Evolutionary conservation across 2,888 invertebrate genomes (phyloP), one percentile per base, ranked within the genome.

Genomic region (Odontocolon sp.): DNA sequence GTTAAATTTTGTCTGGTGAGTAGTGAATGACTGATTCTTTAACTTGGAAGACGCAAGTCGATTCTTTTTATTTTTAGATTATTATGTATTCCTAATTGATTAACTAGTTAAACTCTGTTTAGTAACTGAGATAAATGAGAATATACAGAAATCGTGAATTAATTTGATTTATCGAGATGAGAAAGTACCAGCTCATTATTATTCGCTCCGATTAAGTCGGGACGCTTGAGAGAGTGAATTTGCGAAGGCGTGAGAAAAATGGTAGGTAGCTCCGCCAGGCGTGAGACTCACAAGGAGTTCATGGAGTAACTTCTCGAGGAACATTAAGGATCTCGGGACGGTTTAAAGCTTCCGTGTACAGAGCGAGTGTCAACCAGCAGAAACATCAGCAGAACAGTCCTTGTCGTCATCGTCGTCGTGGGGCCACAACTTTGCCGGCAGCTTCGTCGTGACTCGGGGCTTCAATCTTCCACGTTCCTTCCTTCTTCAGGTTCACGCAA

Each of bases 281-380:
- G 77, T 50, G 73, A 77, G 73, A 77, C 77, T 72, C 59, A 63
- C 67, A 52, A 74, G 42, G 54, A 76, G 47, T 33, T 70, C 28
- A 47, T 70, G 66, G 82, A 79, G 80, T 77, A 79, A 83, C 81
- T 81, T 70, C 80, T 73, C 26, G 71, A 77, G 81, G 76, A 81
- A 77, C 74, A 77, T 83, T 84, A 80, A 84, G 82, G 77, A 78
- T 68, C 61, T 68, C 45, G 80, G 70, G 77, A 76, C 61, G 54
- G 67, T 78, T 85, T 84, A 78, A 81, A 80, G 80, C 68, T 56
- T 63, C 63, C 38, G 42, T 36, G 42, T 68, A 52, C 67, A 8
- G 67, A 71, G 54, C 56, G 64, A 63, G 61, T 11, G 47, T 47
- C 23, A 36, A 54, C 59, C 23, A 47, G 63, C 38, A 71, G 18